Percentiles rank a stretch among this genome's conserved stretches.
Conservation (phyloP, 2,888 invertebrate genomes). For the Watsonalla binaria region DNA sequence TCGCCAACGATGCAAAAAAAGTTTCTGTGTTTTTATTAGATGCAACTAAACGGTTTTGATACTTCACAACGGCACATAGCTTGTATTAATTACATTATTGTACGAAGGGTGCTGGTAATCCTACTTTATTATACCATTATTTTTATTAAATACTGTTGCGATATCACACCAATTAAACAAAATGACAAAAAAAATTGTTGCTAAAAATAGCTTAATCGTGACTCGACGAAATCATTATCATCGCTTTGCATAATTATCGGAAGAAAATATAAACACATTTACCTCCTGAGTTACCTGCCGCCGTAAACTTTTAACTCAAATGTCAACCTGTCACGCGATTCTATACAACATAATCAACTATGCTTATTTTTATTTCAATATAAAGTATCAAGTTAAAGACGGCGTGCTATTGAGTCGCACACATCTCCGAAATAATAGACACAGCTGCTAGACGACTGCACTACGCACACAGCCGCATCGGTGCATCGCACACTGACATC, state of each 20-base stretch:
- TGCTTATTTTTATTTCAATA: constrained; percentile 32
- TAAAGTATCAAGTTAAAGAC: constrained; percentile 41
- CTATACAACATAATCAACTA: constrained; percentile 43
- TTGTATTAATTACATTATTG: not conserved
- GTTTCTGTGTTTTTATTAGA: constrained; percentile 43
- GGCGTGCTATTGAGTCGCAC: constrained; percentile 47
- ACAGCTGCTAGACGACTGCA: constrained; percentile 66
- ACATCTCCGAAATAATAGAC: constrained; percentile 67
- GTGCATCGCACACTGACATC: constrained; percentile 70
- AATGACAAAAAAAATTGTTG: constrained; percentile 6
- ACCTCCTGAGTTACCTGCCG: constrained; percentile 29
- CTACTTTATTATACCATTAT: not conserved
- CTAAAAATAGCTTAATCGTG: constrained; percentile 45
- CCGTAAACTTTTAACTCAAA: constrained; percentile 46
- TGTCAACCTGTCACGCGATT: constrained; percentile 61
- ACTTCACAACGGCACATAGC: constrained; percentile 14
- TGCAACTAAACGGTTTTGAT: constrained; percentile 42
- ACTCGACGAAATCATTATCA: constrained; percentile 44
- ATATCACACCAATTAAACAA: constrained; percentile 7
- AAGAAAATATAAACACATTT: constrained; percentile 51
- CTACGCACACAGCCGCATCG: constrained; percentile 54
- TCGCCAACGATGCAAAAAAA: constrained; percentile 73
- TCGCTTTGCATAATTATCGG: constrained; percentile 52
- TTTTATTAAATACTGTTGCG: not conserved
- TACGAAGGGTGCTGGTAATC: not conserved